Conservation (phyloP, 92 coral and sea anemone genomes). For the Epizoanthus ramosus region DNA sequence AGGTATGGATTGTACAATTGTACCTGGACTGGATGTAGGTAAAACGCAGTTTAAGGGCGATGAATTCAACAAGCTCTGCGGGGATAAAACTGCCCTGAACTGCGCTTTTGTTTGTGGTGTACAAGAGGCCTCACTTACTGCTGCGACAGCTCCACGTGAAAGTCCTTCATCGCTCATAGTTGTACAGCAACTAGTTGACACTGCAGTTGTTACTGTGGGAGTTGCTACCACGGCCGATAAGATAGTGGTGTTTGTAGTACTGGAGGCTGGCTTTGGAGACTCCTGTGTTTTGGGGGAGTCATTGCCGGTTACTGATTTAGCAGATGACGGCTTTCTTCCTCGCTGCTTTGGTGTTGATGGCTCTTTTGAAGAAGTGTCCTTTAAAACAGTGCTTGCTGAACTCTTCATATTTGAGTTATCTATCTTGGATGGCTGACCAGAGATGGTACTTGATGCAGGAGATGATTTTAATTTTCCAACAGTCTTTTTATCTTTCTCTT, state of each 20-base stretch:
- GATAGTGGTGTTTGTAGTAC: conserved; percentile 25
- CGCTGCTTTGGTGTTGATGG: conserved; percentile 75
- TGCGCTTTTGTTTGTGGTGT: background rate
- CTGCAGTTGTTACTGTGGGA: conserved; percentile 39
- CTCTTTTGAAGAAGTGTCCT: conserved; percentile 20
- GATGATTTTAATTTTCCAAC: conserved; percentile 70
- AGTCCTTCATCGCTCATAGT: conserved; percentile 32
- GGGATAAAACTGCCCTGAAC: background rate
- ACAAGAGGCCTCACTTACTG: background rate
- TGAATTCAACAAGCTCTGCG: conserved; percentile 27
- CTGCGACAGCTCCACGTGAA: conserved; percentile 42
- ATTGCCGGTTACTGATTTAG: conserved; percentile 55
- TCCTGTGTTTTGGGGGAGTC: conserved; percentile 44
- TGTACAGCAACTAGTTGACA: conserved; percentile 48
- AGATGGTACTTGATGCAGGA: conserved; percentile 51
- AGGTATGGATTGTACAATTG: background rate
- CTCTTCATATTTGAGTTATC: conserved; percentile 49
- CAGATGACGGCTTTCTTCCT: conserved; percentile 84
- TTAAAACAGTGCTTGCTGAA: conserved; percentile 27
- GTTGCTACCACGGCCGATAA: conserved; percentile 36
- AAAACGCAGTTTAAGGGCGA: conserved; percentile 29
- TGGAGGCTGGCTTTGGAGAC: conserved; percentile 33
- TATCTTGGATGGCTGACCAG: conserved; percentile 57
- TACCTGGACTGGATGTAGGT: background rate
- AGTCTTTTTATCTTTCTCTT: conserved; percentile 58